Evolutionary conservation across 2,888 invertebrate genomes (phyloP), one percentile per base, ranked within the genome.

Genomic region (Leptopilina syphax): DNA sequence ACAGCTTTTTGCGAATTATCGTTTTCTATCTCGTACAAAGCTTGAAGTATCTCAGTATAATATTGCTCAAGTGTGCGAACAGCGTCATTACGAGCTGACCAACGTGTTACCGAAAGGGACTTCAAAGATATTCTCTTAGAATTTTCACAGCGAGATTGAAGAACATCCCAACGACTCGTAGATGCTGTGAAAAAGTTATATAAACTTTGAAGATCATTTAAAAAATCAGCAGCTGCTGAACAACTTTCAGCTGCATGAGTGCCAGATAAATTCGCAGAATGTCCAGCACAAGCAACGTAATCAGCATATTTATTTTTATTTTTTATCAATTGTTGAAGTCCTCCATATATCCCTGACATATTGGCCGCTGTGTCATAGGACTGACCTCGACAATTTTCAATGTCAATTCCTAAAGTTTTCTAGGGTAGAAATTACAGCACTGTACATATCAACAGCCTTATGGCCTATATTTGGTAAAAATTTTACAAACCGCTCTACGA

Each of bases 121-220:
- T n/a, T n/a, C n/a, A n/a, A n/a, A n/a, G n/a, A n/a, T n/a, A n/a
- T n/a, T n/a, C n/a, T n/a, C n/a, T n/a, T n/a, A n/a, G n/a, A n/a
- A n/a, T n/a, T n/a, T n/a, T n/a, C n/a, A n/a, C n/a, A n/a, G n/a
- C n/a, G n/a, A n/a, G n/a, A n/a, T n/a, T n/a, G n/a, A n/a, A n/a
- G n/a, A n/a, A n/a, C n/a, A 65, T 65, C 65, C 65, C 65, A 65
- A 10, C 65, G 65, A 65, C 65, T 65, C 65, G 65, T 65, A 65
- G 65, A 65, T 65, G 65, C 65, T 24, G 65, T 65, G 12, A 65
- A 65, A 65, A 65, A 65, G n/a, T n/a, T n/a, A n/a, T n/a, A n/a
- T n/a, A n/a, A n/a, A n/a, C n/a, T n/a, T n/a, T n/a, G n/a, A n/a
- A 65, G 7, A 65, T 65, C 65, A 65, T 65, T 65, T 7, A 65